phyloP scores from a whole-genome alignment of 2,888 invertebrate genomes.

The Cephus runcator region DNA sequence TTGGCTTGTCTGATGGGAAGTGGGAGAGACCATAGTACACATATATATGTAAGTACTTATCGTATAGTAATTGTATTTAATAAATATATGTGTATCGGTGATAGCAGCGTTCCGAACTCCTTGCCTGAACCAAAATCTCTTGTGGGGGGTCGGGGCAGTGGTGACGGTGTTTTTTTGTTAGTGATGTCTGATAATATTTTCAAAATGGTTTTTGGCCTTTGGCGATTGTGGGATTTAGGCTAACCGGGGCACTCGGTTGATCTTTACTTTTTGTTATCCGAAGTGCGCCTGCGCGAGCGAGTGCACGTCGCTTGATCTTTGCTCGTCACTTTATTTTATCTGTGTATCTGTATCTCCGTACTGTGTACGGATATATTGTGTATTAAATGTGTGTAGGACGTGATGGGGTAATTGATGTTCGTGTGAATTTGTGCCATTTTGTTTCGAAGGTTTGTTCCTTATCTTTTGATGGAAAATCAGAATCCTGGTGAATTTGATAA shows the following conservation, averaged over 20 bases:
- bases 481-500: background rate
- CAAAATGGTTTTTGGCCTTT: background rate
- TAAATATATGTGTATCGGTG: slow-evolving; percentile 59
- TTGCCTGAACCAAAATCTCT: slow-evolving; percentile 59
- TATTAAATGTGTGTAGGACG: background rate
- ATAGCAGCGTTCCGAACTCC: slow-evolving; percentile 65
- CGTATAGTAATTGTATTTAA: slow-evolving; percentile 64
- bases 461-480: background rate
- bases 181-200: background rate
- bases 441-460: background rate
- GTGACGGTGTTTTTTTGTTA: background rate
- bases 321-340: background rate
- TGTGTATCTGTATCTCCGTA: background rate
- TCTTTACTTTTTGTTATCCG: background rate
- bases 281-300: background rate
- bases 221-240: background rate
- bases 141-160: slow-evolving; percentile 21
- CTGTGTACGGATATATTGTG: background rate
- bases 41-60: slow-evolving; percentile 64
- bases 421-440: background rate
- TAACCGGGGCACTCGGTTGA: background rate
- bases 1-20: slow-evolving; percentile 56
- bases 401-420: background rate
- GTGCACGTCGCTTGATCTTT: background rate
- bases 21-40: slow-evolving; percentile 67